These are phyloP conservation scores for Cactoblastis cactorum DNA, from an alignment of 2,888 invertebrate genomes.

Conservation along the genomic window DNA sequence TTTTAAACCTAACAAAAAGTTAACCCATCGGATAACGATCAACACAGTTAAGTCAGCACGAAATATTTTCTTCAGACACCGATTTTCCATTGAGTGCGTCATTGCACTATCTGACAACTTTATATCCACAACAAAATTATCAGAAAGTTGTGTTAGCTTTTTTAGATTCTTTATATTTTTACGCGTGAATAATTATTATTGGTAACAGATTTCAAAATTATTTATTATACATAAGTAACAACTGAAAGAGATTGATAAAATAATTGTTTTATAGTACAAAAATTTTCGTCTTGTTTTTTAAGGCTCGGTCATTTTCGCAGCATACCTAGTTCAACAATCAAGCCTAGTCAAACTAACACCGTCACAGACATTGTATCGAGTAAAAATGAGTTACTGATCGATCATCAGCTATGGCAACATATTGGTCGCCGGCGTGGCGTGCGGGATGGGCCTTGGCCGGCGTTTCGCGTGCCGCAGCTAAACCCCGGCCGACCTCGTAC, in stretches of 20 bases:
- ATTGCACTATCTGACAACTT: neutral
- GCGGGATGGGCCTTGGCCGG: conserved; percentile 27
- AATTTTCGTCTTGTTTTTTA: no score
- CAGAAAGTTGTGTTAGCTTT: neutral
- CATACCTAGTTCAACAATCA: no score
- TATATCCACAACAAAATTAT: neutral
- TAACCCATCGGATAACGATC: neutral
- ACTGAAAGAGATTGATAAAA: no score
- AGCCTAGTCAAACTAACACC: no score
- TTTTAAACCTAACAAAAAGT: neutral
- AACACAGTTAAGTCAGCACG: neutral
- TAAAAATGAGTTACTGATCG: neutral
- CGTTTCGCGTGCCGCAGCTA: conserved; percentile 27
- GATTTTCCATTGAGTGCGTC: conserved; percentile 14
- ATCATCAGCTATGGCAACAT: neutral
- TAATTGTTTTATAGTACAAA: no score
- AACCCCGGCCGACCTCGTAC: conserved; percentile 8
- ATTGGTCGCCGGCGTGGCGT: conserved; percentile 22
- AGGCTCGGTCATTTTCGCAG: no score
- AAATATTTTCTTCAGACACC: conserved; percentile 6
- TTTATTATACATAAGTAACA: no score
- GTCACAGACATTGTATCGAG: no score
- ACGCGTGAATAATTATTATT: no score
- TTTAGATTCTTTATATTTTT: no score
- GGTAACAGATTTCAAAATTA: no score